A percentile compares a stretch with the other conserved stretches of the same genome.
Conservation (phyloP, 2,888 invertebrate species). For the Phyllotreta cruciferae region DNA sequence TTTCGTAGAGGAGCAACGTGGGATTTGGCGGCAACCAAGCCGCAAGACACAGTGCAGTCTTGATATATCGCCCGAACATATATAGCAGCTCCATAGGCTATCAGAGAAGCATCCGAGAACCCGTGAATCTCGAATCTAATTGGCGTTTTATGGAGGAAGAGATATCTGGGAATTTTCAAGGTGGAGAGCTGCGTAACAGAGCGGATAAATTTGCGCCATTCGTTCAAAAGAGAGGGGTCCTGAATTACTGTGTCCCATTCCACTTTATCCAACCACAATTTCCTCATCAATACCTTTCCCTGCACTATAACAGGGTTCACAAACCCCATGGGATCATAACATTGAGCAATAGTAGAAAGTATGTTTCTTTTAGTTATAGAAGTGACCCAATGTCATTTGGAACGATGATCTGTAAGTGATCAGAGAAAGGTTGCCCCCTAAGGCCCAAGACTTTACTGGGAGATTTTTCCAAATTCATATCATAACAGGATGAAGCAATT, state of each 20-base stretch:
- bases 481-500: too few relatives aligned
- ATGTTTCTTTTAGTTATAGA: conserved; percentile 30
- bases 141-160: conserved; percentile 19
- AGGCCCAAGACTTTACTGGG: conserved; percentile 28
- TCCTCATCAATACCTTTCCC: conserved; percentile 37
- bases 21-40: conserved; percentile 30
- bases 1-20: conserved; percentile 26
- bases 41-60: conserved; percentile 21
- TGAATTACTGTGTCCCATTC: conserved; percentile 31
- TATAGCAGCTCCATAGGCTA: conserved; percentile 23
- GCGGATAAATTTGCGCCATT: conserved; percentile 27
- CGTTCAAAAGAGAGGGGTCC: conserved; percentile 12
- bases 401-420: conserved; percentile 25
- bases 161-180: conserved; percentile 30
- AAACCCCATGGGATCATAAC: conserved; percentile 35
- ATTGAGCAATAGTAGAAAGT: conserved; percentile 28
- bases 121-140: conserved; percentile 30
- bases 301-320: conserved; percentile 30
- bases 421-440: conserved; percentile 24
- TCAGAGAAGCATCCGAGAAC: conserved; percentile 31
- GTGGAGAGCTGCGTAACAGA: conserved; percentile 6
- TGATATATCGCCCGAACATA: not conserved
- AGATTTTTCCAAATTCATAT: conserved; percentile 23
- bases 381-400: not conserved
- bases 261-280: conserved; percentile 29